These are phyloP conservation scores for Solea senegalensis DNA, from an alignment of 2,113 vertebrate genomes.

Conservation along the genomic window DNA sequence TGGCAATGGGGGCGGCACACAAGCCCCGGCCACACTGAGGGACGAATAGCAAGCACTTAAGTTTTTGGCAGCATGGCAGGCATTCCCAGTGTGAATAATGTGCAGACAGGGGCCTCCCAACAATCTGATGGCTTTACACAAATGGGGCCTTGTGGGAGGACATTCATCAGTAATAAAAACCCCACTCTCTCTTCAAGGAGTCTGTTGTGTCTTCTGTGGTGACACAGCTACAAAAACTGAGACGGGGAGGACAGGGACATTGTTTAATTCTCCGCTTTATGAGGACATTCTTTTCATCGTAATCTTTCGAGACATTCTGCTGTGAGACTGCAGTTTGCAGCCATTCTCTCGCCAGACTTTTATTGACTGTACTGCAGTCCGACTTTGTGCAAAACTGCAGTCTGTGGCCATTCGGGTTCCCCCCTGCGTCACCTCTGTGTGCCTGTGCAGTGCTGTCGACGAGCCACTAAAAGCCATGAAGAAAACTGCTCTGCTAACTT, in stretches of 20 bases:
- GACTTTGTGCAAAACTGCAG: slow-evolving; percentile 10
- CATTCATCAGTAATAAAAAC: slow-evolving; percentile 55
- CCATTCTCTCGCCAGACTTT: slow-evolving; percentile 26
- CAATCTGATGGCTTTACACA: slow-evolving; percentile 65
- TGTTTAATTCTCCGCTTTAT: slow-evolving; percentile 49
- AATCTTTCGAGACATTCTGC: slow-evolving; percentile 25
- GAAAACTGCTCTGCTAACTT: no score
- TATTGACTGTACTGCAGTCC: slow-evolving; percentile 28
- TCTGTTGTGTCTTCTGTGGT: slow-evolving; percentile 8
- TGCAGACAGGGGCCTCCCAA: slow-evolving; percentile 46
- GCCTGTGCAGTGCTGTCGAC: background rate
- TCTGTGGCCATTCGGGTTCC: background rate
- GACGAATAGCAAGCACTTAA: slow-evolving; percentile 72
- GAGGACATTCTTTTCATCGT: slow-evolving; percentile 35
- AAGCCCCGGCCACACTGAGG: slow-evolving; percentile 24
- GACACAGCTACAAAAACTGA: slow-evolving; percentile 39
- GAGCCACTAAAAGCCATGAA: no score
- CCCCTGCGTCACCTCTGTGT: background rate
- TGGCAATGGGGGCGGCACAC: slow-evolving; percentile 60
- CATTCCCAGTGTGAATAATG: slow-evolving; percentile 72
- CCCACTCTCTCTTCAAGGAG: slow-evolving; percentile 19
- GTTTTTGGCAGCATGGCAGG: slow-evolving; percentile 60
- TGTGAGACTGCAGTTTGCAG: slow-evolving; percentile 4
- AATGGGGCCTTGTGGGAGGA: slow-evolving; percentile 49
- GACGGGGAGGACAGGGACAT: background rate